Evolutionary conservation across 2,113 vertebrate species (phyloP).

Genomic region (Centropus bengalensis): DNA sequence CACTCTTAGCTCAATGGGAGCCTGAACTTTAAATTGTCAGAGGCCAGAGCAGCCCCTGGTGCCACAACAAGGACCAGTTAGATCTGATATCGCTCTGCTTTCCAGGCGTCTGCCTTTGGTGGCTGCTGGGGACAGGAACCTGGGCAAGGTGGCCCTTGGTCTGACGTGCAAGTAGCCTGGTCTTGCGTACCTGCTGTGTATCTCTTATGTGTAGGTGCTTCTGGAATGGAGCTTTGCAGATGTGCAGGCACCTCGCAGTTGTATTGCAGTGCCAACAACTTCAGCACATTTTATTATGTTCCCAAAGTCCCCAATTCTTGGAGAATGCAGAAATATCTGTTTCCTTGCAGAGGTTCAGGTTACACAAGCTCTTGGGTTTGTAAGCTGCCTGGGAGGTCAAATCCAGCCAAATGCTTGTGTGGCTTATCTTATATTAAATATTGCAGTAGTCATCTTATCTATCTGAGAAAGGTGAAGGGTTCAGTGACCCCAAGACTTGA

Average conservation of each 20-base stretch:
- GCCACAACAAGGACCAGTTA: background rate
- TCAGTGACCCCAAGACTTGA: conserved; percentile 17
- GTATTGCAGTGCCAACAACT: background rate
- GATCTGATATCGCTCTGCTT: background rate
- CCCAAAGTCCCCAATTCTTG: background rate
- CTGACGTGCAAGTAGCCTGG: background rate
- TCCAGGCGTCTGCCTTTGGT: background rate
- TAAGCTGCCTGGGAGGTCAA: conserved; percentile 65
- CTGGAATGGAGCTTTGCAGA: background rate
- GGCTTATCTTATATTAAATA: conserved; percentile 64
- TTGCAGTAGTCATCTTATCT: conserved; percentile 64
- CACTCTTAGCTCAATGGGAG: background rate
- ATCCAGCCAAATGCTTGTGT: conserved; percentile 62
- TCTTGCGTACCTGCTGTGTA: rapidly evolving
- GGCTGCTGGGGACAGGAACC: background rate
- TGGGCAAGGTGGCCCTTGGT: background rate
- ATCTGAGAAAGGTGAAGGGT: conserved; percentile 53
- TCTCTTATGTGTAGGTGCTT: background rate
- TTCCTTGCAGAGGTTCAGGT: conserved; percentile 44
- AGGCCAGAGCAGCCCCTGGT: background rate
- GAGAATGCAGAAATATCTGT: conserved; percentile 40
- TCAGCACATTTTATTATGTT: background rate
- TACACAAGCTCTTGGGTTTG: conserved; percentile 56
- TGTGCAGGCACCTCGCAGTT: background rate
- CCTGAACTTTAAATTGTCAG: background rate